phyloP scores from a whole-genome alignment of 1,140 invertebrate genomes.

The Lithobius niger region DNA sequence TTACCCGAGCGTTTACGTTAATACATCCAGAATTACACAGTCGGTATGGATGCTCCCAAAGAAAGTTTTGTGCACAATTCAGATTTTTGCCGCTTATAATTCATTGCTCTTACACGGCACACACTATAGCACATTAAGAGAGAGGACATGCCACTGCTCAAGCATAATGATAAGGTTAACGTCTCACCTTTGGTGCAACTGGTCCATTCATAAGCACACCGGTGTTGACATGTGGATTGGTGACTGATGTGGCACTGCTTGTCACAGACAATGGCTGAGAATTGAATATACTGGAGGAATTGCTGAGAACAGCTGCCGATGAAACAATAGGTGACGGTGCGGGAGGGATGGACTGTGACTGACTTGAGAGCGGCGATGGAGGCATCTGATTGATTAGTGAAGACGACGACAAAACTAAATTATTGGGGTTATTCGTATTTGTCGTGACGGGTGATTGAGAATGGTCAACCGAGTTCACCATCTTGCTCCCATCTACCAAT shows the following conservation, averaged over 20 bases:
- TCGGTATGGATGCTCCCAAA: too few relatives aligned
- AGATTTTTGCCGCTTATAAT: neutral
- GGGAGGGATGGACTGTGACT: neutral
- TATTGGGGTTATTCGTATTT: neutral
- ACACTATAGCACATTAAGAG: too few relatives aligned
- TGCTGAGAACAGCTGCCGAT: slow-evolving; percentile 3
- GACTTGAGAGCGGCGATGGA: neutral
- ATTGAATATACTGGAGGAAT: neutral
- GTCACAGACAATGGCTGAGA: neutral
- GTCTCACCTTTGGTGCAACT: slow-evolving; percentile 13
- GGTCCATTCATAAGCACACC: slow-evolving; percentile 15
- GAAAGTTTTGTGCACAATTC: neutral
- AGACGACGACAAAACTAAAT: neutral
- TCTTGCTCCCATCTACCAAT: neutral
- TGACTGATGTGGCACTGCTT: neutral
- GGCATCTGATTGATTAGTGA: neutral
- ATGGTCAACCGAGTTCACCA: slow-evolving; percentile 28
- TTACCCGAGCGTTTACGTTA: too few relatives aligned
- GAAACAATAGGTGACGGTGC: slow-evolving; percentile 6
- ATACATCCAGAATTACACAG: too few relatives aligned
- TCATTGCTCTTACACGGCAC: too few relatives aligned
- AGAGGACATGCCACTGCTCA: too few relatives aligned
- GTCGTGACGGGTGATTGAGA: slow-evolving; percentile 6
- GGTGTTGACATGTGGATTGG: neutral
- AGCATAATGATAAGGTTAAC: too few relatives aligned